Percentiles rank a stretch among this genome's conserved stretches.
phyloP scores from a whole-genome alignment of 2,113 vertebrate species.

The Crypturellus undulatus region DNA sequence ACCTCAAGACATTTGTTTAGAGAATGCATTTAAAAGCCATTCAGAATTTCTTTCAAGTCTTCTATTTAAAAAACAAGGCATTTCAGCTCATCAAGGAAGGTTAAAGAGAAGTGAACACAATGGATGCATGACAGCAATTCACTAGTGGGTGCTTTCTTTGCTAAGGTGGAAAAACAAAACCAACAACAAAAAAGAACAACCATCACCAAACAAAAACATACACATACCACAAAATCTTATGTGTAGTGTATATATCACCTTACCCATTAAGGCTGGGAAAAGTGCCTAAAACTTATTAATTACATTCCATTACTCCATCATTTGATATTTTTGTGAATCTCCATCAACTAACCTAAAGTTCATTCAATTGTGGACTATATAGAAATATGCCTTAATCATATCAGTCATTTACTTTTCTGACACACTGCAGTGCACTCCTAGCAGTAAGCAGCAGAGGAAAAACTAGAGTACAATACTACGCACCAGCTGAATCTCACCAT shows the following conservation, averaged over 20 bases:
- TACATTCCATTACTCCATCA: not conserved
- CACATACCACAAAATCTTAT: not conserved
- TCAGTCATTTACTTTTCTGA: not conserved
- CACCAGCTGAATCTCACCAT: not conserved
- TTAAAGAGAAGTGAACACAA: not conserved
- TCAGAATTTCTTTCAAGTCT: not conserved
- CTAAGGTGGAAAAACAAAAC: not conserved
- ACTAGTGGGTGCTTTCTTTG: not conserved
- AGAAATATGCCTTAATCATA: not conserved
- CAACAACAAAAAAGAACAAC: not conserved
- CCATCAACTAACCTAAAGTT: not conserved
- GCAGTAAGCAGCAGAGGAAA: not conserved
- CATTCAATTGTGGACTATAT: not conserved
- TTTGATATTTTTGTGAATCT: not conserved
- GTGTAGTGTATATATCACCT: not conserved
- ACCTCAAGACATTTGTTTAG: not conserved
- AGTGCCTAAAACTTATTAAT: not conserved
- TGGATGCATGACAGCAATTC: not conserved
- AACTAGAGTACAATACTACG: not conserved
- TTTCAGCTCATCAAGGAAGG: not conserved
- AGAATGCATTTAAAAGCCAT: not conserved
- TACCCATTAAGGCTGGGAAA: not conserved
- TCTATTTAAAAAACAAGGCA: not conserved
- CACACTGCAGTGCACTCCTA: not conserved
- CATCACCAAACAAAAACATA: not conserved